Evolutionary conservation across 2,113 vertebrate species (phyloP).

Genomic region (Crotophaga sulcirostris): DNA sequence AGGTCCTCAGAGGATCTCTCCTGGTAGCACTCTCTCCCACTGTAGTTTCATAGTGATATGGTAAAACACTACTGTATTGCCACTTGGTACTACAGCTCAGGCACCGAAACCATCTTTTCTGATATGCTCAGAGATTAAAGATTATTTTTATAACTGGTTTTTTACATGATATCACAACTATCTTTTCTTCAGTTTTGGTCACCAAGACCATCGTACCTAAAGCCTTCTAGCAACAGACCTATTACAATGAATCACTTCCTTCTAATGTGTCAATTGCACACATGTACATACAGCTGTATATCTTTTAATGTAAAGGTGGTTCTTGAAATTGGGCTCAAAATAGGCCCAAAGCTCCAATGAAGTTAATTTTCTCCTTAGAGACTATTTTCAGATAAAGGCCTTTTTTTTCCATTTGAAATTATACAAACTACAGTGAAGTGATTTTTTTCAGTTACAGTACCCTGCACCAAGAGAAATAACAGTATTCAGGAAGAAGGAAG

Average conservation of each 20-base stretch:
- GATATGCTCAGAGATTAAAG: neutral
- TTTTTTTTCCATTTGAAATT: neutral
- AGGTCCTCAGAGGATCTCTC: neutral
- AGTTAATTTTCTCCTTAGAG: neutral
- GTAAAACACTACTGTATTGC: neutral
- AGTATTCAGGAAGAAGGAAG: neutral
- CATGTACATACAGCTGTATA: neutral
- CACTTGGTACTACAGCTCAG: neutral
- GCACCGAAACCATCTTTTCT: neutral
- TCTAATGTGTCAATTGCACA: neutral
- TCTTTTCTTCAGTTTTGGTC: neutral
- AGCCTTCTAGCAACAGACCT: neutral
- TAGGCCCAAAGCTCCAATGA: neutral
- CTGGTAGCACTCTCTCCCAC: neutral
- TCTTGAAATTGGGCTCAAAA: neutral
- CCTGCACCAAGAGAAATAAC: neutral
- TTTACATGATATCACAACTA: neutral
- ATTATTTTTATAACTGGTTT: neutral
- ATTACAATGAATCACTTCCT: neutral
- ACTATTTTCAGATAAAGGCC: neutral
- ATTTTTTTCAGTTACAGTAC: neutral
- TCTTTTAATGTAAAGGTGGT: neutral
- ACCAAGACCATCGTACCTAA: neutral
- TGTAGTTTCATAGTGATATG: neutral
- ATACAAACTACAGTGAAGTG: neutral